These are phyloP conservation scores for Dysdera silvatica DNA, from an alignment of 1,140 invertebrate genomes.

Conservation along the genomic window DNA sequence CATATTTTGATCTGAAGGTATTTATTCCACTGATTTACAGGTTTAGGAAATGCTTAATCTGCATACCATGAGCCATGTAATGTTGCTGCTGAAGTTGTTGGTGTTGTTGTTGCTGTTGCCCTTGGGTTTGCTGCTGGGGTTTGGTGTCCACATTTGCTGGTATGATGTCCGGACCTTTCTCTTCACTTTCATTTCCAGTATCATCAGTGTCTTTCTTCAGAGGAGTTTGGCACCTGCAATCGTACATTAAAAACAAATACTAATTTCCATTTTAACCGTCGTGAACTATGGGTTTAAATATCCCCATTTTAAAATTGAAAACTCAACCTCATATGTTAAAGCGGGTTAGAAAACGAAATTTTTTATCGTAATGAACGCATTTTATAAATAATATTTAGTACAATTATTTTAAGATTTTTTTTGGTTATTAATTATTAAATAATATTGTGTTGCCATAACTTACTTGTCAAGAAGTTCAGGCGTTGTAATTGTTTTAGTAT, in stretches of 20 bases:
- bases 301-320: no score
- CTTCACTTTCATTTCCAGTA: conserved; percentile 31
- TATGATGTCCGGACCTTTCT: conserved; percentile 35
- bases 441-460: neutral
- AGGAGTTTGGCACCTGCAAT: conserved; percentile 29
- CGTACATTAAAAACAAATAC: no score
- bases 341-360: neutral
- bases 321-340: no score
- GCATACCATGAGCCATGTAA: no score
- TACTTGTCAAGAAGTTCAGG: conserved; percentile 23
- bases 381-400: neutral
- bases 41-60: no score
- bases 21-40: no score
- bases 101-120: no score
- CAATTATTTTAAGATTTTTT: neutral
- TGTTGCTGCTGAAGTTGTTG: no score
- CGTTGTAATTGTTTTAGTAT: conserved; percentile 19
- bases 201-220: conserved; percentile 34
- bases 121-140: no score
- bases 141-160: conserved; percentile 26
- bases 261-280: neutral
- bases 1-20: no score
- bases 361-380: neutral
- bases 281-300: no score
- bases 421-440: neutral